Percentiles rank a stretch among this genome's conserved stretches.
Evolutionary conservation across 53 echinoderm and acorn worm species (phyloP).

Genomic region (Stichopus horrens): DNA sequence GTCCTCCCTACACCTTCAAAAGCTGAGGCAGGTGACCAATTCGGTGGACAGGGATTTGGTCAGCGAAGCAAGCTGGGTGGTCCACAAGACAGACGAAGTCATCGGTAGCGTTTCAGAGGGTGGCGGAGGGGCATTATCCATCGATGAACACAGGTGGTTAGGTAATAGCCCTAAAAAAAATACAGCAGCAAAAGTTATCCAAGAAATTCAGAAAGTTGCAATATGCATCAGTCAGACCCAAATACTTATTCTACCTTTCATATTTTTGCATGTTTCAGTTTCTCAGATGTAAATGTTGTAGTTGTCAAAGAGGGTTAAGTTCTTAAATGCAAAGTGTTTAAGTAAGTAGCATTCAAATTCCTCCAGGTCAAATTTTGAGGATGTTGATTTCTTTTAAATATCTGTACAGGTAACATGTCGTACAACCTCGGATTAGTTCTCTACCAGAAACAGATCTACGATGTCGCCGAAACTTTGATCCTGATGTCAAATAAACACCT

Average conservation of each 20-base stretch:
- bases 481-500: slow-evolving; percentile 73
- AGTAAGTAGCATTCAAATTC: neutral
- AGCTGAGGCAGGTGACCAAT: slow-evolving; percentile 45
- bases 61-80: slow-evolving; percentile 33
- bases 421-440: slow-evolving; percentile 85
- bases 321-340: too few relatives aligned
- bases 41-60: slow-evolving; percentile 13
- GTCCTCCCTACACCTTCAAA: slow-evolving; percentile 61
- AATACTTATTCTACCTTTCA: neutral
- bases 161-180: slow-evolving; percentile 54
- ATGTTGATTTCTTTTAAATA: slow-evolving; percentile 5
- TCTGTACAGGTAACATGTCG: slow-evolving; percentile 70
- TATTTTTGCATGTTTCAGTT: neutral
- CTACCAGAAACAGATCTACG: slow-evolving; percentile 77
- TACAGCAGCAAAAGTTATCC: too few relatives aligned
- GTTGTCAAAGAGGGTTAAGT: too few relatives aligned
- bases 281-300: too few relatives aligned
- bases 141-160: slow-evolving; percentile 86
- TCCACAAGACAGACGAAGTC: slow-evolving; percentile 60
- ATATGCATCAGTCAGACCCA: too few relatives aligned
- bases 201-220: too few relatives aligned
- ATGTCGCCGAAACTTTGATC: slow-evolving; percentile 54
- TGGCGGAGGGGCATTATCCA: slow-evolving; percentile 73
- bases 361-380: neutral
- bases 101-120: slow-evolving; percentile 79